Conservation (phyloP, 2,113 vertebrate genomes). For the Sardina pilchardus region DNA sequence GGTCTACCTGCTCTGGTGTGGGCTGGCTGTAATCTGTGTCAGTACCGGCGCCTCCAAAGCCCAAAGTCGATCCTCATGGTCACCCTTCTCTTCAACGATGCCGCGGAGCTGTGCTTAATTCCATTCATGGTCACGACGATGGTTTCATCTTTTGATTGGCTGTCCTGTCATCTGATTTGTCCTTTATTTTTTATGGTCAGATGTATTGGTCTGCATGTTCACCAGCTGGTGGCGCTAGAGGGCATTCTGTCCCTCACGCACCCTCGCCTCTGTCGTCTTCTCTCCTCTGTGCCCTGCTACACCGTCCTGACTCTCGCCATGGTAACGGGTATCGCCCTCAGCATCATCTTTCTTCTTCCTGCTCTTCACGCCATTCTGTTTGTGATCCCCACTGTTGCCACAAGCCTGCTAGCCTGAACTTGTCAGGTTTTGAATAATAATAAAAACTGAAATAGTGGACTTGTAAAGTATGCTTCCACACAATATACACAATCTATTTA, state of each 20-base stretch:
- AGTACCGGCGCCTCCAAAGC: background rate
- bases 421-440: too few species aligned
- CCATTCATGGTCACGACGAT: too few species aligned
- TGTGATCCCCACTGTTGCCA: too few species aligned
- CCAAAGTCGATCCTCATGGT: background rate
- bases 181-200: background rate
- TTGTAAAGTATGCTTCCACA: too few species aligned
- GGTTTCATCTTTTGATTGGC: too few species aligned
- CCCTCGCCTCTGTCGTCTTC: background rate
- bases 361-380: too few species aligned
- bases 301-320: background rate
- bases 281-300: background rate
- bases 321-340: too few species aligned
- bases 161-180: too few species aligned
- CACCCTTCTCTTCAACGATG: background rate
- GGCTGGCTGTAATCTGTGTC: background rate
- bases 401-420: too few species aligned
- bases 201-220: background rate
- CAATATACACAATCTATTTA: too few species aligned
- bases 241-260: background rate
- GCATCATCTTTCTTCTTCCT: too few species aligned
- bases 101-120: background rate
- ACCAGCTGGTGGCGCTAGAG: conserved; percentile 2
- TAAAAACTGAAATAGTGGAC: too few species aligned
- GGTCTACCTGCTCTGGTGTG: background rate